phyloP scores from a whole-genome alignment of 1,140 invertebrate genomes.

The Bombus sibiricus region DNA sequence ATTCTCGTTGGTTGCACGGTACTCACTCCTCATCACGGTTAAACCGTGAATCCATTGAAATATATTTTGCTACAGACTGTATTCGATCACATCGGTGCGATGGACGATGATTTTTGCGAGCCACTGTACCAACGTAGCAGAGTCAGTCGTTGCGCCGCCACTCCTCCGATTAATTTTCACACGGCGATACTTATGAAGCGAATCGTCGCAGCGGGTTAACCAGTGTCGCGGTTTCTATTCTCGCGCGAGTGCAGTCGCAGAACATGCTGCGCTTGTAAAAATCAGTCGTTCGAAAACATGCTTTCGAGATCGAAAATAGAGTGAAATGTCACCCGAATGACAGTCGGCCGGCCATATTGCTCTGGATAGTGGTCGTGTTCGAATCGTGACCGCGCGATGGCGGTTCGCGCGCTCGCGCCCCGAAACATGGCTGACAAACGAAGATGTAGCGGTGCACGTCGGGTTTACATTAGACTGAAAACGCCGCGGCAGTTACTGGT shows the following conservation, averaged over 20 bases:
- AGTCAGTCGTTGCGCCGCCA: constrained; percentile 15
- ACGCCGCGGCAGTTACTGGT: constrained; percentile 70
- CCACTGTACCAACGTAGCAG: constrained; percentile 35
- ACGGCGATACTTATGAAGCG: neutral
- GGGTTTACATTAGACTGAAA: constrained; percentile 80
- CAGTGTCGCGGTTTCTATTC: neutral
- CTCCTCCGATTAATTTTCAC: constrained; percentile 29
- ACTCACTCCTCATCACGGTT: neutral
- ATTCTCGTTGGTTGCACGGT: neutral
- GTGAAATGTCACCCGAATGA: constrained; percentile 65
- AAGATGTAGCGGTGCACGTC: constrained; percentile 81
- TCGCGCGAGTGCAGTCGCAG: neutral
- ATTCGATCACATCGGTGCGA: neutral
- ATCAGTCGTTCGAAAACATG: neutral
- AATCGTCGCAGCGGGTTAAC: neutral
- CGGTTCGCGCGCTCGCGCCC: constrained; percentile 56
- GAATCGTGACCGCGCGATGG: constrained; percentile 57
- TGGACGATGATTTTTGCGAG: constrained; percentile 29
- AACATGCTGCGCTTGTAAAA: neutral
- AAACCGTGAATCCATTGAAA: neutral
- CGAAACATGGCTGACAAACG: constrained; percentile 80
- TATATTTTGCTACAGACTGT: constrained; percentile 29
- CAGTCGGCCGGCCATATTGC: constrained; percentile 61
- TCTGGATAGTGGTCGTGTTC: constrained; percentile 18
- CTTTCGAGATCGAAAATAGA: neutral